Base-by-base conservation (phyloP, 2,888 invertebrate species). In the Tromatobia lineatoria region DNA sequence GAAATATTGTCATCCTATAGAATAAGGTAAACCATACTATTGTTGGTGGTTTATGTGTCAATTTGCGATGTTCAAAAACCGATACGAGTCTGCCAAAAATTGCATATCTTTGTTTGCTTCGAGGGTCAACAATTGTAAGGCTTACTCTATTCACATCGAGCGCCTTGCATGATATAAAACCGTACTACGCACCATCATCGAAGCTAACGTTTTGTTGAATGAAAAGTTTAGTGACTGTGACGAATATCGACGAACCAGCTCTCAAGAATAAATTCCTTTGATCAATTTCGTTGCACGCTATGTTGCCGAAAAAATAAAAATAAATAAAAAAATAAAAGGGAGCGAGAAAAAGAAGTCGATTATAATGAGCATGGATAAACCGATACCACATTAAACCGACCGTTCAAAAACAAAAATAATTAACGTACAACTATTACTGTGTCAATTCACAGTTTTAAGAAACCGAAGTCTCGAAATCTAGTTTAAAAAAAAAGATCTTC, bases 101-200 rank as follows among this genome's bases (percentile, higher is more conserved):
- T 38, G 34, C 8, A 38, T 38, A 38, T 3, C 8, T 38, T 38
- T 38, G 34, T 38, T 38, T 38, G 34, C 8, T 38, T 38, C 1
- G 8, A 38, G 34, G 3, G 3, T 8, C 34, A 38, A 38, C 34
- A 38, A 38, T 38, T 38, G 34, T 38, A 38, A 38, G 6, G 34
- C 34, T 38, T 38, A 38, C 34, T 7, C 34, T 45, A 3, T 45
- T 13, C 45, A 18, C 13, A 57, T 57, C 11, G n/a, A 57, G 11
- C 6, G 11, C 54, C 23, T 23, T 57, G 13, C 4, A 57, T 59
- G 38, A 66, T 54, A 66, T 25, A 67, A 45, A 71, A 38, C 29
- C 76, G 66, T 81, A 81, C 76, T 81, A 81, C 76, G 66, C 70
- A 76, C 81, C 81, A 66, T 81, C n/a, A 8, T 61, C 76, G 67